Percentiles rank a stretch among this genome's conserved stretches.
Evolutionary conservation across 2,113 vertebrate species (phyloP).

Genomic region (Gallinago jamesoni): DNA sequence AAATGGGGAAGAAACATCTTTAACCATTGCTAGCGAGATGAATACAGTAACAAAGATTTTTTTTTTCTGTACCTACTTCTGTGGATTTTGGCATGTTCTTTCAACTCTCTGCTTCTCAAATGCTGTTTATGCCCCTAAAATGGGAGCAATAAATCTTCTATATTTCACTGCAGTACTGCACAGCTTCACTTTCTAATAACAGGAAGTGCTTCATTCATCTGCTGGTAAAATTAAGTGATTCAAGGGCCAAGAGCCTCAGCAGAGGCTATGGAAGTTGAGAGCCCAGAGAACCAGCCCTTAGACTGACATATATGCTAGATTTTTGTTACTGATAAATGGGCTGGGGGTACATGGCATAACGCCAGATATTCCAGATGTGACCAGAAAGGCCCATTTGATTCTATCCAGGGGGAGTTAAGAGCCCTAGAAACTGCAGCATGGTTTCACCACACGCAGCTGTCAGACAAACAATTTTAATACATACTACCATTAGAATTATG

Average conservation of each 20-base stretch:
- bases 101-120: not conserved
- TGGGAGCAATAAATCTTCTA: not conserved
- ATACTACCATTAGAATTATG: not conserved
- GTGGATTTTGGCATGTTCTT: not conserved
- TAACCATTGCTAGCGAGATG: not conserved
- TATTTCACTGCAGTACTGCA: not conserved
- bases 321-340: fast-evolving
- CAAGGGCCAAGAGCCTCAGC: not conserved
- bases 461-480: not conserved
- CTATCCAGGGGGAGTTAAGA: not conserved
- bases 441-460: not conserved
- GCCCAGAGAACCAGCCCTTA: not conserved
- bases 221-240: not conserved
- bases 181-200: not conserved
- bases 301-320: not conserved
- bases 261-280: not conserved
- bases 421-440: not conserved
- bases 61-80: not conserved
- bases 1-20: not conserved
- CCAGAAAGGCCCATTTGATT: not conserved
- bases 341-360: not conserved
- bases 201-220: not conserved
- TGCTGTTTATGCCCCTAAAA: not conserved
- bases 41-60: not conserved
- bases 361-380: not conserved